Evolutionary conservation across 2,113 vertebrate species (phyloP).

Genomic region (Coptodon rendalli): DNA sequence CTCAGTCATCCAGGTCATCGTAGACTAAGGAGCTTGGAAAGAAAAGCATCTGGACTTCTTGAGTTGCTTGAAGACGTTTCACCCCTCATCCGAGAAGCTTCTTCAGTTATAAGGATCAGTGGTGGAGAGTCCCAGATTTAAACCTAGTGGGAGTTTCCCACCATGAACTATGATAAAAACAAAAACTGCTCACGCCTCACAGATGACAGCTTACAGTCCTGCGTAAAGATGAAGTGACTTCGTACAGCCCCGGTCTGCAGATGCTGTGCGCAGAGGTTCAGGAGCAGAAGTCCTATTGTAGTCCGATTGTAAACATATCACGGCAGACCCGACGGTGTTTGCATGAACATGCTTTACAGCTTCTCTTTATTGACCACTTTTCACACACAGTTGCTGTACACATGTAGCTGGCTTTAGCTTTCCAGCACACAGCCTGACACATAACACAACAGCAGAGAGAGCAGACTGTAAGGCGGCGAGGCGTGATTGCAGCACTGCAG

Average conservation of each 20-base stretch:
- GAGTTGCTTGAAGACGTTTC: too few species aligned
- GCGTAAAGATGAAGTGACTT: neutral
- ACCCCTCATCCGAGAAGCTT: too few species aligned
- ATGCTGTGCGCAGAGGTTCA: rapidly evolving
- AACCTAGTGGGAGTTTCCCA: neutral
- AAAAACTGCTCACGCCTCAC: neutral
- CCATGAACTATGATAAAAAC: neutral
- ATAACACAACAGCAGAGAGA: neutral
- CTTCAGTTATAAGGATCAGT: too few species aligned
- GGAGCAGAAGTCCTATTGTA: rapidly evolving
- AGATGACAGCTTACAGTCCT: neutral
- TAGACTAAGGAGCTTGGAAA: too few species aligned
- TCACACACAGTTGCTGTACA: neutral
- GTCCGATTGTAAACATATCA: rapidly evolving
- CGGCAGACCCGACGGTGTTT: neutral
- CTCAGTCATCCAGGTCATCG: too few species aligned
- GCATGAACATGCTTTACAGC: neutral
- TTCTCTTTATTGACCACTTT: neutral
- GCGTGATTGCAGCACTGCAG: neutral
- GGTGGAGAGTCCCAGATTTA: too few species aligned
- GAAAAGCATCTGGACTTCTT: too few species aligned
- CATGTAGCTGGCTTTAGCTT: neutral
- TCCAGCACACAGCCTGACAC: neutral
- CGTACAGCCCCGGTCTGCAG: neutral
- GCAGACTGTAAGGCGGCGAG: neutral